phyloP scores from a whole-genome alignment of 2,888 invertebrate genomes.

The Brachyptera putata region DNA sequence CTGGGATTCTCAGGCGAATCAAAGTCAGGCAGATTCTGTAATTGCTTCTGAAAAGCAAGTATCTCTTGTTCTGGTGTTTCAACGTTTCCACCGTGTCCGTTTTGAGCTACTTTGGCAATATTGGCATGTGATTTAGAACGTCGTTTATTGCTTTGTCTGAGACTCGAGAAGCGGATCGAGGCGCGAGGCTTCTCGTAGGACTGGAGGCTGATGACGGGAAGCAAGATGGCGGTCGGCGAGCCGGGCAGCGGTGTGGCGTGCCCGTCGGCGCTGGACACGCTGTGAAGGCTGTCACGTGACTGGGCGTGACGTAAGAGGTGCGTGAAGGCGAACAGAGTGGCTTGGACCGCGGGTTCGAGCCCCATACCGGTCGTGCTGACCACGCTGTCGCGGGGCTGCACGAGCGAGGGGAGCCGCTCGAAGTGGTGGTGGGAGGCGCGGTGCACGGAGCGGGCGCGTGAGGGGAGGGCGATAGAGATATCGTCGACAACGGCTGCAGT shows the following conservation, averaged over 20 bases:
- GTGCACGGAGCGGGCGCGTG: slow-evolving; percentile 21
- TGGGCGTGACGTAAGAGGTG: slow-evolving; percentile 40
- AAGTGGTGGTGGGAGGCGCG: slow-evolving; percentile 29
- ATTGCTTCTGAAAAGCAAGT: slow-evolving; percentile 52
- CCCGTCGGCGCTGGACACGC: slow-evolving; percentile 38
- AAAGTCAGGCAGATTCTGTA: slow-evolving; percentile 53
- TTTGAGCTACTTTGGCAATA: slow-evolving; percentile 36
- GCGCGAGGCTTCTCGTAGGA: slow-evolving; percentile 31
- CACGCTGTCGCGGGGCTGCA: slow-evolving; percentile 35
- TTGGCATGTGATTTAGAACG: slow-evolving; percentile 42
- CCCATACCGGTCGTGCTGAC: slow-evolving; percentile 39
- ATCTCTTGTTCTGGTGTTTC: slow-evolving; percentile 49
- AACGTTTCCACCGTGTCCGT: slow-evolving; percentile 33
- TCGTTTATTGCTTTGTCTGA: slow-evolving; percentile 39
- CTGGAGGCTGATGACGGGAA: slow-evolving; percentile 36
- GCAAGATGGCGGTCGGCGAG: slow-evolving; percentile 34
- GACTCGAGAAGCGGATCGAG: slow-evolving; percentile 39
- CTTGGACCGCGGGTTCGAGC: slow-evolving; percentile 40
- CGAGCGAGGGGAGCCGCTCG: slow-evolving; percentile 33
- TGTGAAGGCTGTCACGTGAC: slow-evolving; percentile 41
- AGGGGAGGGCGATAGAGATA: slow-evolving; percentile 27
- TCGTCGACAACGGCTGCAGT: slow-evolving; percentile 30
- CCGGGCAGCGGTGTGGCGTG: slow-evolving; percentile 35
- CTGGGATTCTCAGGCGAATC: slow-evolving; percentile 43
- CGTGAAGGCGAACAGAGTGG: slow-evolving; percentile 39